These are phyloP conservation scores for Calliphora vicina DNA, from an alignment of 1,140 invertebrate genomes.

Conservation along the genomic window DNA sequence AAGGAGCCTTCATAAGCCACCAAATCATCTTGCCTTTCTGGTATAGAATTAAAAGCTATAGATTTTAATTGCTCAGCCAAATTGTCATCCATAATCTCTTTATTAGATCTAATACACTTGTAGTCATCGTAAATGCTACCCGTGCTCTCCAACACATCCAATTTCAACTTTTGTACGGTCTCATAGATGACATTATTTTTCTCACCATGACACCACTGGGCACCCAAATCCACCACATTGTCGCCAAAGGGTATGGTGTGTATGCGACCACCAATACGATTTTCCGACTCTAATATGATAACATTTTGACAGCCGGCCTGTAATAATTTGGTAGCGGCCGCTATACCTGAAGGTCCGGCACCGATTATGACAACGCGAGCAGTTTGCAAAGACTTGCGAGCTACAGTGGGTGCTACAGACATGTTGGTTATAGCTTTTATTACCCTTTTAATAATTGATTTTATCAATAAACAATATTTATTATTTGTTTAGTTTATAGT, in stretches of 20 bases:
- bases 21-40: slow-evolving; percentile 50
- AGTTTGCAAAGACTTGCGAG: neutral
- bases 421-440: neutral
- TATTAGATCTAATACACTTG: slow-evolving; percentile 60
- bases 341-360: slow-evolving; percentile 69
- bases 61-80: slow-evolving; percentile 48
- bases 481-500: neutral
- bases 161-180: slow-evolving; percentile 67
- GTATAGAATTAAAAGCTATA: slow-evolving; percentile 48
- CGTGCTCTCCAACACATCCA: slow-evolving; percentile 65
- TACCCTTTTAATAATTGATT: neutral
- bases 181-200: slow-evolving; percentile 74
- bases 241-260: slow-evolving; percentile 69
- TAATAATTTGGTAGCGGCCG: slow-evolving; percentile 67
- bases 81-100: slow-evolving; percentile 53
- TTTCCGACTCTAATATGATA: slow-evolving; percentile 71
- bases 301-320: slow-evolving; percentile 67
- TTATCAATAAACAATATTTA: neutral
- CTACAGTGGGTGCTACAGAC: neutral
- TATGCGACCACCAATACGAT: slow-evolving; percentile 77
- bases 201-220: slow-evolving; percentile 82
- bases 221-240: slow-evolving; percentile 78
- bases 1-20: slow-evolving; percentile 56
- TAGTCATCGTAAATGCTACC: slow-evolving; percentile 49
- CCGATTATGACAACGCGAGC: slow-evolving; percentile 67